Base-by-base conservation (phyloP, 2,113 vertebrate species). In the Mormoops blainvillei region DNA sequence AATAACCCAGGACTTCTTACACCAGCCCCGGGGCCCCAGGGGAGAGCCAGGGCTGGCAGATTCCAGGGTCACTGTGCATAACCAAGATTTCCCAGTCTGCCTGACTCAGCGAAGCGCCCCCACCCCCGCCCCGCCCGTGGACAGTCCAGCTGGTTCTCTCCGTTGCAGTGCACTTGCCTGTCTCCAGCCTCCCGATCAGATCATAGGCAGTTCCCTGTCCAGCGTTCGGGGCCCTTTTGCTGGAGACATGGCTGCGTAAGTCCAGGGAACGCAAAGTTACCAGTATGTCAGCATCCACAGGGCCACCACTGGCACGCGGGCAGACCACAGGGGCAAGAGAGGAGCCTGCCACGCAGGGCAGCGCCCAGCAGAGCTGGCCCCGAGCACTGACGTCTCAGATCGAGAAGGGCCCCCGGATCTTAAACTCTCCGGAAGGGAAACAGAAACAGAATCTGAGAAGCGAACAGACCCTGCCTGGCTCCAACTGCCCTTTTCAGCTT, bases 71-170 rank as follows among this genome's bases (percentile, higher is more conserved):
- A 20, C n/a, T 15, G 22, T 26, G 33, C 56, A 5, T 38, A 12
- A 38, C 11, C 4, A 20, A 38, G 16, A 28, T 41, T 41, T 36
- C 31, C 67, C 19, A 2, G 33, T 68, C 58, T 86, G 78, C 45
- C 70, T 31, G 43, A 9, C 26, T 16, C 50, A 36, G n/a, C 3
- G 58, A 43, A n/a, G n/a, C n/a, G n/a, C 14, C n/a, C 31, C 7
- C 1, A 2, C 4, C 10, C 41, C 16, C 31, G n/a, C 41, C 45
- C 9, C 31, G 13, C 13, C 24, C 0, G n/a, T 15, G 14, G 8
- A 8, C 10, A 15, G n/a, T 7, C 20, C 38, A 3, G 68, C 24
- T 13, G 56, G 31, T 43, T 22, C 14, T 58, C 14, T 82, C 41
- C 4, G 33, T 16, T 24, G 4, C 31, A 9, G 2, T 2, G 48